Percentiles rank a stretch among this genome's conserved stretches.
phyloP scores from a whole-genome alignment of 1,140 invertebrate species.

The Lamellibrachia luymesi region DNA sequence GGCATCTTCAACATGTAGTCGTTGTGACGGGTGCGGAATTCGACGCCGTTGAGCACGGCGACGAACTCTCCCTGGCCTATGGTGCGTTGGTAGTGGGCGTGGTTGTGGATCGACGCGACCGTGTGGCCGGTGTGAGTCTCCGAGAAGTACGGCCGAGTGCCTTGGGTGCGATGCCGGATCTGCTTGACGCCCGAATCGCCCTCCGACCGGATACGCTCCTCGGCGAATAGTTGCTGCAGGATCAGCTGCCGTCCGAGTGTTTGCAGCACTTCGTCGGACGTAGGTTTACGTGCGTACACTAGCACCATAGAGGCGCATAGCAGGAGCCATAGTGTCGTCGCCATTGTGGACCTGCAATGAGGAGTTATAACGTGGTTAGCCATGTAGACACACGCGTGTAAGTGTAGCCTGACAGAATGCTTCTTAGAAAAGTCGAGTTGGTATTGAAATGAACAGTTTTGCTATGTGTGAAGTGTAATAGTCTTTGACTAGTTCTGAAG shows the following conservation, averaged over 20 bases:
- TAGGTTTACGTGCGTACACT: background rate
- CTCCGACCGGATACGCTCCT: background rate
- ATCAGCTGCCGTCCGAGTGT: background rate
- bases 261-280: background rate
- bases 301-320: background rate
- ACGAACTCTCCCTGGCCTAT: constrained; percentile 41
- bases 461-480: too few species aligned
- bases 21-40: constrained; percentile 50
- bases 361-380: background rate
- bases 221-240: background rate
- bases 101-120: constrained; percentile 24
- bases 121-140: background rate
- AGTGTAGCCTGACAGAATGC: background rate
- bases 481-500: too few species aligned
- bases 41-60: constrained; percentile 44
- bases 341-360: background rate
- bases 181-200: constrained; percentile 15
- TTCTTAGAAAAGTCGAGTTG: too few species aligned
- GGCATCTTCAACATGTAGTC: constrained; percentile 46
- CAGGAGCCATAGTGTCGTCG: background rate
- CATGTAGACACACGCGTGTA: background rate
- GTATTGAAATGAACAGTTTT: too few species aligned
- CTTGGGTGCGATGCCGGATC: background rate
- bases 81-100: constrained; percentile 38
- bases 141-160: constrained; percentile 11